Percentiles rank a stretch among this genome's conserved stretches.
phyloP scores from a whole-genome alignment of 2,113 vertebrate genomes.

The Rynchops niger region DNA sequence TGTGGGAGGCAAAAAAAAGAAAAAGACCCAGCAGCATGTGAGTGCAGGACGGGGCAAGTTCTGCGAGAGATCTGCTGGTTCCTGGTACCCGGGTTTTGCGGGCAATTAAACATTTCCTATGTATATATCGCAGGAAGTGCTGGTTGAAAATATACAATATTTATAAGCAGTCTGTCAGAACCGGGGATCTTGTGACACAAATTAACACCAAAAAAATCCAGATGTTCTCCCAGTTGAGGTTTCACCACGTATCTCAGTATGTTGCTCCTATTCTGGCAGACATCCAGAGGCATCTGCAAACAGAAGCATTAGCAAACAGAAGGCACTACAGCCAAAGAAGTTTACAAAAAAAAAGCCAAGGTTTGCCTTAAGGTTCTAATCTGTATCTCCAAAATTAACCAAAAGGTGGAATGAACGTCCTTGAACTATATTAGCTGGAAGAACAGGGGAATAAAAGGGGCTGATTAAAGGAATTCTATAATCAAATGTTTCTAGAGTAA shows the following conservation, averaged over 20 bases:
- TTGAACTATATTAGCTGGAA: not conserved
- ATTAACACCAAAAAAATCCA: not conserved
- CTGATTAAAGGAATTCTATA: not conserved
- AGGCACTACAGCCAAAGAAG: not conserved
- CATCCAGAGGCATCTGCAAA: not conserved
- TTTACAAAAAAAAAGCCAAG: not conserved
- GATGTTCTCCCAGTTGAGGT: not conserved
- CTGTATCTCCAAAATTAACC: not conserved
- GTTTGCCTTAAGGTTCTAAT: not conserved
- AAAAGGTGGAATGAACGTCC: not conserved
- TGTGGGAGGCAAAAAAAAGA: not conserved
- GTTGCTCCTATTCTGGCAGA: not conserved
- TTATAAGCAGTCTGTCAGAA: not conserved
- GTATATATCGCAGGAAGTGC: not conserved
- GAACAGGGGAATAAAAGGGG: not conserved
- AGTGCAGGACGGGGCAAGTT: not conserved
- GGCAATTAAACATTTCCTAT: not conserved
- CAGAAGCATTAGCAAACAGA: not conserved
- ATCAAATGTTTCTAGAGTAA: not conserved
- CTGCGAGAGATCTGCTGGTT: not conserved
- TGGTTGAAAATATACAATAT: not conserved
- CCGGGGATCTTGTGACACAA: not conserved
- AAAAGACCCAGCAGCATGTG: not conserved
- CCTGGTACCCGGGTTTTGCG: not conserved
- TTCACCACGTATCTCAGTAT: not conserved